These are phyloP conservation scores for Pangasianodon gigas DNA, from an alignment of 2,113 vertebrate species.

Conservation along the genomic window DNA sequence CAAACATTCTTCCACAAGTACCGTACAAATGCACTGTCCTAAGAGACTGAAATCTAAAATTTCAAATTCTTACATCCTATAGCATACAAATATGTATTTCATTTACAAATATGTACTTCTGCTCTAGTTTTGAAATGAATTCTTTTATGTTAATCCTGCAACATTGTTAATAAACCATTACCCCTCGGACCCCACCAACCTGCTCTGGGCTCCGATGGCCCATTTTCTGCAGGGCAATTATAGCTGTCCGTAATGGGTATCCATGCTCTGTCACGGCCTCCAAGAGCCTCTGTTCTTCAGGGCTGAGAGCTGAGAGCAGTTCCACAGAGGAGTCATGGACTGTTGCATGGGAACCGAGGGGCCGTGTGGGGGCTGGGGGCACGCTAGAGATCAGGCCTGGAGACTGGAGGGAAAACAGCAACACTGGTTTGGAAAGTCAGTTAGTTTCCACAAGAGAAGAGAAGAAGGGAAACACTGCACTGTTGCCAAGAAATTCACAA, in stretches of 20 bases:
- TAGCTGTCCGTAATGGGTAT: conserved; percentile 83
- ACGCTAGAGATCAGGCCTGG: conserved; percentile 72
- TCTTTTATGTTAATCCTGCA: not conserved
- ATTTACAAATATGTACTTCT: not conserved
- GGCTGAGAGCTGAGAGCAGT: conserved; percentile 84
- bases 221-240: conserved; percentile 88
- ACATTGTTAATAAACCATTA: not conserved
- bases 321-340: conserved; percentile 76
- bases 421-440: conserved; percentile 35
- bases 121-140: not conserved
- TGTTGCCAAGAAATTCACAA: conserved; percentile 11
- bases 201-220: conserved; percentile 82
- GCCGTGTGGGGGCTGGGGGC: conserved; percentile 56
- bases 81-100: not conserved
- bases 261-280: conserved; percentile 79
- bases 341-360: conserved; percentile 55
- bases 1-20: not conserved
- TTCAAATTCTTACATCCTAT: not conserved
- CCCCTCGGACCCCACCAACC: conserved; percentile 69
- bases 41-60: too few relatives aligned
- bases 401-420: conserved; percentile 65
- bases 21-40: not conserved
- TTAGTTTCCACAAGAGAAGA: conserved; percentile 29
- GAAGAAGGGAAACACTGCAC: conserved; percentile 25
- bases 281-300: conserved; percentile 87